Conservation (phyloP, 1,140 invertebrate genomes). For the Caenorhabditis latens region DNA sequence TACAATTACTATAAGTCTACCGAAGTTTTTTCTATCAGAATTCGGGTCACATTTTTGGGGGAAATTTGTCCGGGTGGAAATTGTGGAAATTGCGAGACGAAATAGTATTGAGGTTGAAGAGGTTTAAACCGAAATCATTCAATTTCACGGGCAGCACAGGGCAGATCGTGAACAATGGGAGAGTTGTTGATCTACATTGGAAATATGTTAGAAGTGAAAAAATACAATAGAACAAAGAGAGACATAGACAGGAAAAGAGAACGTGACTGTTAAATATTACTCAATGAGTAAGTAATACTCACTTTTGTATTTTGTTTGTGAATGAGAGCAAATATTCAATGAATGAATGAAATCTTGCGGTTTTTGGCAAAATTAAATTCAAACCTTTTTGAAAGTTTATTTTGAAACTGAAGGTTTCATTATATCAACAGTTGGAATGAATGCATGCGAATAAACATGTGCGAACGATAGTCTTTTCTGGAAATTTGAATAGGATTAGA, state of each 20-base stretch:
- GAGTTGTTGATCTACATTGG: slow-evolving; percentile 31
- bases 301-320: not conserved
- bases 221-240: not conserved
- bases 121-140: slow-evolving; percentile 4
- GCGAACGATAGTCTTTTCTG: too few species aligned
- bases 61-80: not conserved
- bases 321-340: not conserved
- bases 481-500: too few species aligned
- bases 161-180: slow-evolving; percentile 36
- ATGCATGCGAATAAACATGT: too few species aligned
- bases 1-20: not conserved
- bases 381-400: too few species aligned
- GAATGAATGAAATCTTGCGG: not conserved
- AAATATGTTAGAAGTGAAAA: not conserved
- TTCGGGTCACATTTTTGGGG: not conserved
- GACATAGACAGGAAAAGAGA: not conserved
- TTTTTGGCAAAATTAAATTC: too few species aligned
- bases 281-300: slow-evolving; percentile 22
- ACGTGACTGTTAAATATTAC: slow-evolving; percentile 4
- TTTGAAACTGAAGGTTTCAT: too few species aligned
- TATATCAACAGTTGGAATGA: too few species aligned
- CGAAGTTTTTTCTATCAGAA: not conserved
- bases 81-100: not conserved
- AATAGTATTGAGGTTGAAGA: slow-evolving; percentile 28
- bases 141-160: slow-evolving; percentile 55